Evolutionary conservation across 2,888 invertebrate species (phyloP).

Genomic region (Drosophila melanosoma): DNA sequence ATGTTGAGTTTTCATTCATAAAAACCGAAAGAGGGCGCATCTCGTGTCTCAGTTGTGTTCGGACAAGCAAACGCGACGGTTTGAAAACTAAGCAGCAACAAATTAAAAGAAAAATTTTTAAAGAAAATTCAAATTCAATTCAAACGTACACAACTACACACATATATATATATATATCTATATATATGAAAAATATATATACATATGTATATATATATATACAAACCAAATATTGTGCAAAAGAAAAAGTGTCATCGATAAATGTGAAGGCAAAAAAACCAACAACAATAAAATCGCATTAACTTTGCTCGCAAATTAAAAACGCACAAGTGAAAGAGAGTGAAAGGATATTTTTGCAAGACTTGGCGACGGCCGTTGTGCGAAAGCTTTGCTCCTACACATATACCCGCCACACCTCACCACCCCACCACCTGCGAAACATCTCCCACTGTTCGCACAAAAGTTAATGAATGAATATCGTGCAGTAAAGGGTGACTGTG

Average conservation of each 20-base stretch:
- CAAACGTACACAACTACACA: slow-evolving; percentile 29
- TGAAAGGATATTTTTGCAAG: slow-evolving; percentile 54
- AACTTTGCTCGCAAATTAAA: slow-evolving; percentile 2
- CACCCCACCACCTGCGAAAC: not conserved
- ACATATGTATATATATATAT: slow-evolving; percentile 6
- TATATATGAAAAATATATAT: not conserved
- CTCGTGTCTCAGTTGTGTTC: slow-evolving; percentile 86
- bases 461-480: slow-evolving; percentile 54
- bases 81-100: slow-evolving; percentile 63
- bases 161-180: slow-evolving; percentile 17
- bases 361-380: slow-evolving; percentile 22
- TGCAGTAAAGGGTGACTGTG: slow-evolving; percentile 37
- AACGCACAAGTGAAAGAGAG: slow-evolving; percentile 26
- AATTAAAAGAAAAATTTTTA: slow-evolving; percentile 37
- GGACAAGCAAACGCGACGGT: slow-evolving; percentile 85
- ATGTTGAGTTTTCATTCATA: slow-evolving; percentile 85
- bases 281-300: slow-evolving; percentile 16
- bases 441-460: not conserved
- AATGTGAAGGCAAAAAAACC: slow-evolving; percentile 4
- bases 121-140: slow-evolving; percentile 15
- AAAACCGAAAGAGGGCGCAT: slow-evolving; percentile 85
- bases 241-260: slow-evolving; percentile 34
- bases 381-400: slow-evolving; percentile 28
- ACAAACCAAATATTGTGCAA: slow-evolving; percentile 38
- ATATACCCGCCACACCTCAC: not conserved